Conservation (phyloP, 2,888 invertebrate species). For the Cybosia mesomella region DNA sequence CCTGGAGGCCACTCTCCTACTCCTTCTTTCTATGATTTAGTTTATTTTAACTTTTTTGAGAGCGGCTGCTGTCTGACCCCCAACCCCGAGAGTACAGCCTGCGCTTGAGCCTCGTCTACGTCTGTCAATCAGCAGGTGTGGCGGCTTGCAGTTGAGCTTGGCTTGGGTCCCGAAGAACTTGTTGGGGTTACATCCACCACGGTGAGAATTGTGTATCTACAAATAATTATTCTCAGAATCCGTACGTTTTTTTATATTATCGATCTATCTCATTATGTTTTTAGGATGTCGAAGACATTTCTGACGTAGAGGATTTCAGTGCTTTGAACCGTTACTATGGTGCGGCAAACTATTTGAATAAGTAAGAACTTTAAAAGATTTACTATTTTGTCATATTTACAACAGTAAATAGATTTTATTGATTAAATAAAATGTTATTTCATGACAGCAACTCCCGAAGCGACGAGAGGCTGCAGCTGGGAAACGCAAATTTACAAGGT, state of each 20-base stretch:
- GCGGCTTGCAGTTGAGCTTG: neutral
- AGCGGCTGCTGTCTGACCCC: too few species aligned
- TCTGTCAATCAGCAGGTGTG: neutral
- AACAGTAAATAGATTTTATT: neutral
- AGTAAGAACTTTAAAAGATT: constrained; percentile 58
- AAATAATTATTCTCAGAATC: neutral
- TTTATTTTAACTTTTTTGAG: too few species aligned
- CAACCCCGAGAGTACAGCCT: too few species aligned
- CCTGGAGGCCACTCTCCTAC: too few species aligned
- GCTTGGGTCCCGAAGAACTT: neutral
- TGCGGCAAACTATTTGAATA: constrained; percentile 78
- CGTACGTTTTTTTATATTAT: neutral
- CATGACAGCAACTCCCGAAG: constrained; percentile 64
- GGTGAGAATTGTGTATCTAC: neutral
- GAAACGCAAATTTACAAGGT: constrained; percentile 83
- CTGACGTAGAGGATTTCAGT: constrained; percentile 41
- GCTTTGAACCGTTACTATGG: constrained; percentile 74
- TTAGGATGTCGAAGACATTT: constrained; percentile 66
- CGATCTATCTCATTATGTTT: constrained; percentile 14
- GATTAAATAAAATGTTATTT: neutral
- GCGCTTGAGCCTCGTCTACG: too few species aligned
- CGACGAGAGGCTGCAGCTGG: constrained; percentile 76
- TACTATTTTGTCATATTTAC: neutral
- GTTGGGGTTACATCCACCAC: neutral
- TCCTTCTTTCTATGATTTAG: too few species aligned